These are phyloP conservation scores for Crambe crambe DNA, from an alignment of 37 sponge, comb jelly and placozoan genomes.

Conservation along the genomic window DNA sequence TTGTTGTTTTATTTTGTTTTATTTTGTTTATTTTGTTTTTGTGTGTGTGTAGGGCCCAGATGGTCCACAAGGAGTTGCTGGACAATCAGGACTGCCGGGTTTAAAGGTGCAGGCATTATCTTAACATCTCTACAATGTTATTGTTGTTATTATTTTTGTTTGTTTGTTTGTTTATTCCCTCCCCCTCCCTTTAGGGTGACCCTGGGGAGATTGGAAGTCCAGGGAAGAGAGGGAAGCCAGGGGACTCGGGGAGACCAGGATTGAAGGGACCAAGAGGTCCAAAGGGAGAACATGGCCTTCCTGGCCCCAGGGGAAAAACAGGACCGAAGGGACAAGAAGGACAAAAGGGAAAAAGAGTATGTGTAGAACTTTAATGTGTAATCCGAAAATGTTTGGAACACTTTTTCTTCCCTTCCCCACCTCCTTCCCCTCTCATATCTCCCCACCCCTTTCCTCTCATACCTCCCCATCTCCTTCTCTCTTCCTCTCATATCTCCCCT, in stretches of 20 bases:
- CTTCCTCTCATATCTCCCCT: too few relatives aligned
- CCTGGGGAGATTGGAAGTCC: constrained; percentile 26
- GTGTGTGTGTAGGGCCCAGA: constrained; percentile 11
- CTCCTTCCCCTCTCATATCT: too few relatives aligned
- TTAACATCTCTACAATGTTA: too few relatives aligned
- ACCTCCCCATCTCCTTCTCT: too few relatives aligned
- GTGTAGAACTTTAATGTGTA: neutral
- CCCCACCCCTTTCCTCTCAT: too few relatives aligned
- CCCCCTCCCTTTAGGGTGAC: constrained; percentile 3
- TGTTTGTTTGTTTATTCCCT: neutral
- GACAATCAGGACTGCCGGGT: constrained; percentile 17
- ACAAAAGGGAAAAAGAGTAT: constrained; percentile 24
- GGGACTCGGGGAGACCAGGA: constrained; percentile 3
- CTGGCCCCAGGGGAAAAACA: constrained; percentile 16
- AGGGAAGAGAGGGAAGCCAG: constrained; percentile 9
- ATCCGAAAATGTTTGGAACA: neutral
- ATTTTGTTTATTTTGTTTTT: neutral
- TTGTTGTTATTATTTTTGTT: neutral
- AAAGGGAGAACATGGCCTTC: neutral
- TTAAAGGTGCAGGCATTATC: neutral
- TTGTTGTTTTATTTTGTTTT: too few relatives aligned
- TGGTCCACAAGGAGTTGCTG: constrained; percentile 18
- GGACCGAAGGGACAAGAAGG: constrained; percentile 19
- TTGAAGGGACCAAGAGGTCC: constrained; percentile 11
- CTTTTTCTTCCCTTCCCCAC: too few relatives aligned